Conservation (phyloP, 2,113 vertebrate genomes). For the Macrotus californicus region DNA sequence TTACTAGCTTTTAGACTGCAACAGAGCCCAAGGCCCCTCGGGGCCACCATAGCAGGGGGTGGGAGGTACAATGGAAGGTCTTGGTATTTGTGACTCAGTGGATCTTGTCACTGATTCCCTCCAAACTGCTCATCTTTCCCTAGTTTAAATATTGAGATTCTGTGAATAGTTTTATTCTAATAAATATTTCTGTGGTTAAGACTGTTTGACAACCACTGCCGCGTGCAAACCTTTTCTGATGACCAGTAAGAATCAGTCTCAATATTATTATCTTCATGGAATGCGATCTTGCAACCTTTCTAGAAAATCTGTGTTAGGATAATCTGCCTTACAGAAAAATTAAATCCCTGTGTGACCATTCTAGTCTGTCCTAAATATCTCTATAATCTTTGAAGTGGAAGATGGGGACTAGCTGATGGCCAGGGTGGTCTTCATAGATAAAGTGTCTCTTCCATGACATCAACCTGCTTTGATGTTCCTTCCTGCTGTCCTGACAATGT, state of each 20-base stretch:
- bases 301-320: not conserved
- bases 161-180: not conserved
- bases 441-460: not conserved
- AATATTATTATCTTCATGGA: not conserved
- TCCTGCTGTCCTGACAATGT: not conserved
- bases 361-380: not conserved
- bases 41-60: not conserved
- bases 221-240: not conserved
- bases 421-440: no score
- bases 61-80: not conserved
- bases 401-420: not conserved
- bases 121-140: not conserved
- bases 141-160: not conserved
- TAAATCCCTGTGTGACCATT: not conserved
- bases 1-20: not conserved
- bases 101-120: not conserved
- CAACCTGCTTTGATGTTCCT: not conserved
- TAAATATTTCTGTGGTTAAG: not conserved
- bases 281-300: not conserved
- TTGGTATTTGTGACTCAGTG: not conserved
- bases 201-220: not conserved
- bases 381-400: not conserved
- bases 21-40: no score
- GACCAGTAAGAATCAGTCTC: not conserved
- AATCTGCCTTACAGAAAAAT: constrained; percentile 5